These are phyloP conservation scores for Sarcoramphus papa DNA, from an alignment of 2,797 vertebrate genomes.

Conservation along the genomic window DNA sequence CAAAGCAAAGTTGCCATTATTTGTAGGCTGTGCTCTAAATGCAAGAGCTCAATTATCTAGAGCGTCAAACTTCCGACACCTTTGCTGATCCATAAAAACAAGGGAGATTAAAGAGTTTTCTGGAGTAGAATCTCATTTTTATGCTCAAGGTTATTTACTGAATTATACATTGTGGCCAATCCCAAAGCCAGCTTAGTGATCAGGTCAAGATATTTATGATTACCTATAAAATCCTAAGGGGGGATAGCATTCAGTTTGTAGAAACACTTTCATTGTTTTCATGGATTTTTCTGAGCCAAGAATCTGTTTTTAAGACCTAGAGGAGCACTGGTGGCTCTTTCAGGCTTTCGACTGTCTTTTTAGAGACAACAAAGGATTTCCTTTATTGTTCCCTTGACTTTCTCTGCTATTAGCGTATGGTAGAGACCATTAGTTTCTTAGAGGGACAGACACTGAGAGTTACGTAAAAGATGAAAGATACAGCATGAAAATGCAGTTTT, in stretches of 20 bases:
- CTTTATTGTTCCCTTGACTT: neutral
- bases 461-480: neutral
- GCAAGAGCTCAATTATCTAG: conserved; percentile 45
- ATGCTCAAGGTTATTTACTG: conserved; percentile 31
- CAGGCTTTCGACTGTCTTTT: neutral
- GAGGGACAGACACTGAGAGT: neutral
- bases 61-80: conserved; percentile 51
- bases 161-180: neutral
- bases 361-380: neutral
- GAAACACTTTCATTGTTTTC: neutral
- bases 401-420: neutral
- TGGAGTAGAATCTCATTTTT: conserved; percentile 33
- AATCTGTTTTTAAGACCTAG: neutral
- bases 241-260: neutral
- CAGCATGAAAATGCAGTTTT: neutral
- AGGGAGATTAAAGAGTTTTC: conserved; percentile 54
- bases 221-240: neutral
- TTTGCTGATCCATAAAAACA: conserved; percentile 51
- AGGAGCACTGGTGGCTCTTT: neutral
- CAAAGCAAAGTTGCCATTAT: conserved; percentile 51
- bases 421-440: neutral
- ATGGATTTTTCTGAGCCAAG: neutral
- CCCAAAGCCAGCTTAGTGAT: neutral
- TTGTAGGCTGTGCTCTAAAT: conserved; percentile 47
- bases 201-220: neutral